phyloP scores from a whole-genome alignment of 2,888 invertebrate species.

The Tetrapedia diversipes region DNA sequence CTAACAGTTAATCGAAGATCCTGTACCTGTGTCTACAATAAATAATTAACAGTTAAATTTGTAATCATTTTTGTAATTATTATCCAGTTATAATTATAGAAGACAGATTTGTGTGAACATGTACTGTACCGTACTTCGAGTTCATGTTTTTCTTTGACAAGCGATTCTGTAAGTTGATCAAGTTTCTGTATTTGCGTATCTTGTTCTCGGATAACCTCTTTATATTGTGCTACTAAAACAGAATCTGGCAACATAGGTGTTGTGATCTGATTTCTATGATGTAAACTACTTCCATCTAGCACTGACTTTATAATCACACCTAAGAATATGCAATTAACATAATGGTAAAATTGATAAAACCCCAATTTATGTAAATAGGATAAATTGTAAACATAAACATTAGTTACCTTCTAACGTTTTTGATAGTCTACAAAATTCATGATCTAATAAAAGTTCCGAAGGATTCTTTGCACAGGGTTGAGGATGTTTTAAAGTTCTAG shows the following conservation, averaged over 20 bases:
- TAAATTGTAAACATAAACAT: background rate
- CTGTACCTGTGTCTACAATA: slow-evolving; percentile 83
- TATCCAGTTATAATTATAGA: background rate
- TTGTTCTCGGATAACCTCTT: slow-evolving; percentile 95
- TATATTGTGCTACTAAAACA: slow-evolving; percentile 89
- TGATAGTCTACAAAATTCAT: slow-evolving; percentile 96
- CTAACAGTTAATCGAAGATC: slow-evolving; percentile 89
- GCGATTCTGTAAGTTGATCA: slow-evolving; percentile 69
- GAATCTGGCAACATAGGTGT: slow-evolving; percentile 73
- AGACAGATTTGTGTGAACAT: background rate
- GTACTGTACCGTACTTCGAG: slow-evolving; percentile 70
- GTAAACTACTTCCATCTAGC: slow-evolving; percentile 72
- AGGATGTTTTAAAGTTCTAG: slow-evolving; percentile 95
- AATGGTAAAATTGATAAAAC: background rate
- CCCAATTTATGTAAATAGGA: background rate
- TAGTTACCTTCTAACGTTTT: slow-evolving; percentile 89
- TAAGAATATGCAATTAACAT: slow-evolving; percentile 62
- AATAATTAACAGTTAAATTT: slow-evolving; percentile 2
- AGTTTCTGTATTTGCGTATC: slow-evolving; percentile 87
- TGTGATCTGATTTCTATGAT: slow-evolving; percentile 70
- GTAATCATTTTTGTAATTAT: background rate
- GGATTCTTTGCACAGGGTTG: slow-evolving; percentile 91
- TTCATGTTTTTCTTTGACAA: slow-evolving; percentile 75
- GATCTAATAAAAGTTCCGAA: slow-evolving; percentile 94
- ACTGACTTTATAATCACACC: slow-evolving; percentile 85